phyloP scores from a whole-genome alignment of 2,797 vertebrate genomes.

The Myotis pilosus region DNA sequence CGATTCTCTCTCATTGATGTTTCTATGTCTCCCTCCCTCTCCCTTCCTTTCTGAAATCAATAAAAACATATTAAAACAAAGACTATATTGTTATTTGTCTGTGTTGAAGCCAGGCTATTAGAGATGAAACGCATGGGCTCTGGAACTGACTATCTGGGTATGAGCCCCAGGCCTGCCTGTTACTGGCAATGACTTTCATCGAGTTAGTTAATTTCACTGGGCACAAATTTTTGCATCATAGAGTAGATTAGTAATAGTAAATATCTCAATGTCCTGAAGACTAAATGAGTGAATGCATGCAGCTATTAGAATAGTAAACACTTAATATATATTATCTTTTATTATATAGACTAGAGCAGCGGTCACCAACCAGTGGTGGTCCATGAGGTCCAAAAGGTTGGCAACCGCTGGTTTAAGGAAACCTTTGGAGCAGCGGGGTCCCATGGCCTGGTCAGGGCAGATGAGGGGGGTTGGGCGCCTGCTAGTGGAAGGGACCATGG shows the following conservation, averaged over 20 bases:
- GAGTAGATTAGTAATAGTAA: background rate
- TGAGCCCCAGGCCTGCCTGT: background rate
- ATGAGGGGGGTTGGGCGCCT: too few relatives aligned
- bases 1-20: too few relatives aligned
- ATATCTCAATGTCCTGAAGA: background rate
- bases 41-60: too few relatives aligned
- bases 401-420: too few relatives aligned
- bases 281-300: background rate
- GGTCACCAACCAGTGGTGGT: too few relatives aligned
- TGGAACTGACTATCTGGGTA: background rate
- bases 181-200: background rate
- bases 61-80: too few relatives aligned
- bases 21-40: too few relatives aligned
- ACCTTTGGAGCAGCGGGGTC: too few relatives aligned
- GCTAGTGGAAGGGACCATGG: too few relatives aligned
- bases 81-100: background rate
- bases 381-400: too few relatives aligned
- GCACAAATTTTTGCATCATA: background rate
- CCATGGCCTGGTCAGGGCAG: too few relatives aligned
- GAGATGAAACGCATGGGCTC: background rate
- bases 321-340: constrained; percentile 13
- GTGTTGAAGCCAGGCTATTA: background rate
- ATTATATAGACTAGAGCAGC: background rate
- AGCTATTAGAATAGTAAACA: background rate
- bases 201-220: background rate